Evolutionary conservation across 2,888 invertebrate genomes (phyloP), one percentile per base, ranked within the genome.

Genomic region (Octonoba sinensis): DNA sequence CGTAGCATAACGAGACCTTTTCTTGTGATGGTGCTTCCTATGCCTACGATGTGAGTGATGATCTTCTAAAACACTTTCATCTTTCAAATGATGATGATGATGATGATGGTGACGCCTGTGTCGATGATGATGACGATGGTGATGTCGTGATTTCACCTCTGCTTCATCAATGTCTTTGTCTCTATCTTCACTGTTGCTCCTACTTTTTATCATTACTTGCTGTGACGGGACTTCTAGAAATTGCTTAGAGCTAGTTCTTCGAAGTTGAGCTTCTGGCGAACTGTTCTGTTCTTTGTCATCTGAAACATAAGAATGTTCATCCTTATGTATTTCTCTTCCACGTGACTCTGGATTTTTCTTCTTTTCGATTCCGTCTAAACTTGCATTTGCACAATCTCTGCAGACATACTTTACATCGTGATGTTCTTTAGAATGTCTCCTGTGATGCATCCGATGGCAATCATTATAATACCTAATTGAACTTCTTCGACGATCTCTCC

Each of bases 11-110:
- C 81, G 64, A 1, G 70, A 82, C 15, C 74, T 56, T 27, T 70
- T 82, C 24, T 74, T 36, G 49, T 82, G 74, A 20, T 44, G 75
- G 47, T 81, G 67, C 47, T 73, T 73, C 44, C 60, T 82, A n/a
- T 82, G 59, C 22, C 36, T 76, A 4, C 57, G 72, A 69, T 82
- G 69, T 0, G 56, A 16, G 16, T 70, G 70, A 56, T 47, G 3
- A 3, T 69, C 69, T 22, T 70, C 70, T 18, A 47, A 24, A 20
- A 64, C 11, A 22, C 62, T 82, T 6, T 12, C 18, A 16, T 75
- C 75, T 47, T 71, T 71, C 27, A 59, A 71, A 36, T 75, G 82
- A n/a, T 82, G 74, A 24, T 82, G 82, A 24, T 82, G 82, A 16
- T 75, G 75, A 22, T 75, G 70, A 22, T 82, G 75, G 56, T 82